phyloP scores from a whole-genome alignment of 2,888 invertebrate genomes.

The Lamproptera curius region DNA sequence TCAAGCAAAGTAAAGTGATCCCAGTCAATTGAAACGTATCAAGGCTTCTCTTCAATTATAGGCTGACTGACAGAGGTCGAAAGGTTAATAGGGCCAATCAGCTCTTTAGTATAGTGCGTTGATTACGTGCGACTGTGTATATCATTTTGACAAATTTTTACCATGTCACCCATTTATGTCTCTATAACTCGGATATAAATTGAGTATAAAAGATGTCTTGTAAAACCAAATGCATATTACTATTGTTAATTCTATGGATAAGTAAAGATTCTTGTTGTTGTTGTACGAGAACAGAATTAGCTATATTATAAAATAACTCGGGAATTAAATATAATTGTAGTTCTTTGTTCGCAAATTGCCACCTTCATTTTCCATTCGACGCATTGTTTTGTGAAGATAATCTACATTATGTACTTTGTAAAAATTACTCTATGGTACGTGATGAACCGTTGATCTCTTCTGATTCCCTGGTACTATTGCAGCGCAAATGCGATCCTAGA shows the following conservation, averaged over 20 bases:
- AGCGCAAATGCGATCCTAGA: conserved; percentile 19
- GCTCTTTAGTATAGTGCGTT: conserved; percentile 54
- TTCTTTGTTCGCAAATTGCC: conserved; percentile 14
- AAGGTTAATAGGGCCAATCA: conserved; percentile 66
- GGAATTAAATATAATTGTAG: conserved; percentile 17
- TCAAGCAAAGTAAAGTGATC: conserved; percentile 48
- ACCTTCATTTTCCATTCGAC: conserved; percentile 15
- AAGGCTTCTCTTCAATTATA: conserved; percentile 60
- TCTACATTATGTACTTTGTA: conserved; percentile 19
- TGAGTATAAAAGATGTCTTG: no score
- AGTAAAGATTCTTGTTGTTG: no score
- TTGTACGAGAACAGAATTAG: conserved; percentile 11
- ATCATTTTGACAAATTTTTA: conserved; percentile 31
- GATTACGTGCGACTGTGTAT: conserved; percentile 38
- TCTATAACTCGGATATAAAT: no score
- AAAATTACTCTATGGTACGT: conserved; percentile 21
- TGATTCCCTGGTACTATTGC: conserved; percentile 18
- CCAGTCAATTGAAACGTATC: conserved; percentile 63
- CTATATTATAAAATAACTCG: conserved; percentile 11
- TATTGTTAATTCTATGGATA: no score
- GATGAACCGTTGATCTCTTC: conserved; percentile 20
- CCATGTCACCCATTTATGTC: not conserved
- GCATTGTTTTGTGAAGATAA: conserved; percentile 23
- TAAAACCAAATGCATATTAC: no score
- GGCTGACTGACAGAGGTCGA: conserved; percentile 54